Evolutionary conservation across 2,113 vertebrate genomes (phyloP).

Genomic region (Clarias magur): DNA sequence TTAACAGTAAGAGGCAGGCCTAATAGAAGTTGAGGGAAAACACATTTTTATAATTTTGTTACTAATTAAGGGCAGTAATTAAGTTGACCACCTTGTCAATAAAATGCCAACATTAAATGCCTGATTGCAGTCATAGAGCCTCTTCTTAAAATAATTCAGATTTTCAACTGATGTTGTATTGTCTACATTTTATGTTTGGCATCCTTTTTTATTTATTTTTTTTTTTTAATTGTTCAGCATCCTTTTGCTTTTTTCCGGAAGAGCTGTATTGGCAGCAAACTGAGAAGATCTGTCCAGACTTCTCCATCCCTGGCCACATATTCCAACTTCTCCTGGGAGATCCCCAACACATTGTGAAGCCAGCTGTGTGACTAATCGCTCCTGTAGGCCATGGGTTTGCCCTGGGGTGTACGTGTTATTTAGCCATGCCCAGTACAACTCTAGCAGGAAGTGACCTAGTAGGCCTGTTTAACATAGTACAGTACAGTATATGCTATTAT

Average conservation of each 20-base stretch:
- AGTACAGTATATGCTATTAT: neutral
- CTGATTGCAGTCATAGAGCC: neutral
- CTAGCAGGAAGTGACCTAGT: neutral
- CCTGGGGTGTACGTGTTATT: neutral
- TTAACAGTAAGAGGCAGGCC: conserved; percentile 21
- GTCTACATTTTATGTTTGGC: neutral
- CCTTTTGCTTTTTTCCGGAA: neutral
- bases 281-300: neutral
- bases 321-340: neutral
- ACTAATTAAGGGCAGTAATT: too few relatives aligned
- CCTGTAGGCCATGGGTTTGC: neutral
- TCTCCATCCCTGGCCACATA: neutral
- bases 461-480: neutral
- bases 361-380: neutral
- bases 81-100: neutral
- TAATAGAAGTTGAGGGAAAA: neutral
- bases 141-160: neutral
- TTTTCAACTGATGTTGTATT: neutral
- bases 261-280: neutral
- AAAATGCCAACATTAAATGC: neutral
- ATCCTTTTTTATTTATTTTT: neutral
- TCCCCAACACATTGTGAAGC: neutral
- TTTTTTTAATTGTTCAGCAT: too few relatives aligned
- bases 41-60: too few relatives aligned
- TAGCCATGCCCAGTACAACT: neutral